Conservation (phyloP, 2,113 vertebrate genomes). For the Chascanopsetta lugubris region DNA sequence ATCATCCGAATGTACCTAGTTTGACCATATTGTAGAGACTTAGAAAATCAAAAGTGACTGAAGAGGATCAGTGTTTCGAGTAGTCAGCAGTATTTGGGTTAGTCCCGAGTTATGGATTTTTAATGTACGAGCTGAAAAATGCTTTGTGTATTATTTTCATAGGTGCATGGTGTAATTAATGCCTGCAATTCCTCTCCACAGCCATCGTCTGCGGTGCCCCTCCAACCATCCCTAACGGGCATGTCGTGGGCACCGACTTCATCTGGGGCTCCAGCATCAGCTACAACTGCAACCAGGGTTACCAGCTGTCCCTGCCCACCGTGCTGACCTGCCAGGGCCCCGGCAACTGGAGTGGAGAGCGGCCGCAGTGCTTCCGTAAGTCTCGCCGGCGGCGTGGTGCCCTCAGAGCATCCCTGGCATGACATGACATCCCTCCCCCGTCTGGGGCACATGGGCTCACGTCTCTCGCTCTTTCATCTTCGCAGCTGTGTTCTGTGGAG, state of each 20-base stretch:
- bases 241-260: conserved; percentile 91
- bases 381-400: neutral
- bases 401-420: neutral
- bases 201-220: conserved; percentile 90
- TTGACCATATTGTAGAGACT: too few species aligned
- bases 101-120: too few species aligned
- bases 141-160: too few species aligned
- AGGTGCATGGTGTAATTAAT: neutral
- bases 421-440: neutral
- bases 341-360: conserved; percentile 93
- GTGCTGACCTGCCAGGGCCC: conserved; percentile 94
- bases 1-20: too few species aligned
- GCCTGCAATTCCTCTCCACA: conserved; percentile 48
- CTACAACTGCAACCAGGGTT: conserved; percentile 93
- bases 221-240: conserved; percentile 89
- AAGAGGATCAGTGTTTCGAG: too few species aligned
- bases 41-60: too few species aligned
- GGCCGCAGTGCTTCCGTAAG: conserved; percentile 98
- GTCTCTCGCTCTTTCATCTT: conserved; percentile 5
- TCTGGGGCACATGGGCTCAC: conserved; percentile 6
- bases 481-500: conserved; percentile 96
- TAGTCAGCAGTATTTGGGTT: too few species aligned
- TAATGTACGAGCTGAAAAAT: too few species aligned
- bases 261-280: conserved; percentile 94
- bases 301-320: conserved; percentile 94